Conservation (phyloP, 92 coral and sea anemone genomes). For the Parazoanthus atlanticus region DNA sequence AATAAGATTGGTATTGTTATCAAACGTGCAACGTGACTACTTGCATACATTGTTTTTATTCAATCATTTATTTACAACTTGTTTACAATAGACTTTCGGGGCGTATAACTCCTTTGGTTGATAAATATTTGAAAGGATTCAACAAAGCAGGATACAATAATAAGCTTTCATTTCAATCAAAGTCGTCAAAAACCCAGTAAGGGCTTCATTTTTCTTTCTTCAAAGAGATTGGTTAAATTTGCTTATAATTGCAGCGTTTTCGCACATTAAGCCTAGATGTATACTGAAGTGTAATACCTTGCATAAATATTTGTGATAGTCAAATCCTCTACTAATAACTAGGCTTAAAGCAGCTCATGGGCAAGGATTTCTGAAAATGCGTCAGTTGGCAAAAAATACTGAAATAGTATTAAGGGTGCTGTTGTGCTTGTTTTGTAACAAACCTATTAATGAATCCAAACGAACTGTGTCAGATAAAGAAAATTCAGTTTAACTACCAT, state of each 20-base stretch:
- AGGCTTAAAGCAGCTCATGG: background rate
- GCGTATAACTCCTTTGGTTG: background rate
- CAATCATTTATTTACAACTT: background rate
- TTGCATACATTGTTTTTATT: background rate
- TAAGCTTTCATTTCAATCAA: background rate
- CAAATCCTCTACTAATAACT: background rate
- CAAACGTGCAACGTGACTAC: background rate
- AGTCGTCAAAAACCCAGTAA: background rate
- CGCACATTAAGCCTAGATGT: too few relatives aligned
- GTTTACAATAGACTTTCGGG: background rate
- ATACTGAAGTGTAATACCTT: background rate
- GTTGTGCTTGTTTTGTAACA: background rate
- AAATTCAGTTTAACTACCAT: background rate
- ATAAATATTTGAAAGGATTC: background rate
- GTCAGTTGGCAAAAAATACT: background rate
- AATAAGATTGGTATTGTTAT: background rate
- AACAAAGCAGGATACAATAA: background rate
- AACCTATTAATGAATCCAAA: background rate
- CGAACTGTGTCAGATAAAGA: background rate
- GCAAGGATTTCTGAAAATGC: background rate
- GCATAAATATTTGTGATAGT: background rate
- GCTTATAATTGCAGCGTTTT: slow-evolving; percentile 3
- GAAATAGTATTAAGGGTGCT: too few relatives aligned
- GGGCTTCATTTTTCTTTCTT: background rate
- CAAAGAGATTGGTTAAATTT: background rate